Evolutionary conservation across 23 tunicate species (phyloP).

Genomic region (Styela clava): DNA sequence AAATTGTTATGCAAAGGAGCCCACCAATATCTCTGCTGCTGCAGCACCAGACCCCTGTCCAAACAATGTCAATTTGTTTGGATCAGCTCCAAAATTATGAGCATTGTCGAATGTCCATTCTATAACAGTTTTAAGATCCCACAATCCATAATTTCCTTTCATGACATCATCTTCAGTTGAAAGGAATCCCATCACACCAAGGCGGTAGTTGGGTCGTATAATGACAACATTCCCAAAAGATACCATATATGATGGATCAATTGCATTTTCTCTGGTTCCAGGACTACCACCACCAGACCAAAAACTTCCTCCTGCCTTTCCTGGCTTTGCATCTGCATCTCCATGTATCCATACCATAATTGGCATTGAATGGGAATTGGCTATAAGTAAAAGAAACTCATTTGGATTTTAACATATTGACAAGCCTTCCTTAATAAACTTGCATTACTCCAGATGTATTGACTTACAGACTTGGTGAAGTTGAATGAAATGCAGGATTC

Average conservation of each 20-base stretch:
- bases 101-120: slow-evolving; percentile 39
- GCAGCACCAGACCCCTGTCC: slow-evolving; percentile 53
- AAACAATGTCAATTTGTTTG: slow-evolving; percentile 21
- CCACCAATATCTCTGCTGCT: slow-evolving; percentile 57
- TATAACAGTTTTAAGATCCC: slow-evolving; percentile 38
- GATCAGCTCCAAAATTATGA: slow-evolving; percentile 33
- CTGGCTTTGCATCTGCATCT: background rate
- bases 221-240: slow-evolving; percentile 2
- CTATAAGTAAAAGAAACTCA: background rate
- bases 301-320: background rate
- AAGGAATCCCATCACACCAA: slow-evolving; percentile 41
- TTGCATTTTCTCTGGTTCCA: background rate
- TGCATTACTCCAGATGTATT: too few species aligned
- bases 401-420: too few species aligned
- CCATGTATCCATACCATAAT: slow-evolving; percentile 27
- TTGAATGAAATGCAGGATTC: too few species aligned
- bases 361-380: background rate
- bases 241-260: slow-evolving; percentile 17
- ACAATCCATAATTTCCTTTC: slow-evolving; percentile 44
- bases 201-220: slow-evolving; percentile 16
- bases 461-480: too few species aligned
- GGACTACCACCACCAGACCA: slow-evolving; percentile 30
- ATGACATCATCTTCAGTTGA: slow-evolving; percentile 18
- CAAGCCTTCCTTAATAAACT: too few species aligned
- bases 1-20: too few species aligned